phyloP scores from a whole-genome alignment of 2,113 vertebrate species.

The Spea multiplicata region DNA sequence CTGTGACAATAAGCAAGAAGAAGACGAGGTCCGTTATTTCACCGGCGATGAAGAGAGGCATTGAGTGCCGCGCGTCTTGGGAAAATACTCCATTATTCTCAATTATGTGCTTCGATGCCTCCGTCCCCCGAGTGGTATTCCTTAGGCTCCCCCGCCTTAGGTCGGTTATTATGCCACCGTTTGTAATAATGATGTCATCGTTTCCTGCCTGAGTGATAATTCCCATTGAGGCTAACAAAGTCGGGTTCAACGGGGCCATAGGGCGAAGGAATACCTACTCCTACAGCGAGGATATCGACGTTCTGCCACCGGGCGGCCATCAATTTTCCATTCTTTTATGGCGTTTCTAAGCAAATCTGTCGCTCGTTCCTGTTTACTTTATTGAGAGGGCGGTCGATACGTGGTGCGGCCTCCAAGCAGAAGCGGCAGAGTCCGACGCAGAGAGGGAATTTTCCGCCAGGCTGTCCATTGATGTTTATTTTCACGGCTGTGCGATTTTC shows the following conservation, averaged over 20 bases:
- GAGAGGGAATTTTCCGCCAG: too few species aligned
- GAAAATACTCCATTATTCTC: conserved; percentile 8
- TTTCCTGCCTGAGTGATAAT: background rate
- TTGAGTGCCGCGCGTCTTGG: background rate
- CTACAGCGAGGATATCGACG: too few species aligned
- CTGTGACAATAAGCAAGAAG: background rate
- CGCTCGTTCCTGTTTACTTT: too few species aligned
- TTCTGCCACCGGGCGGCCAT: too few species aligned
- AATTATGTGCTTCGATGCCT: conserved; percentile 14
- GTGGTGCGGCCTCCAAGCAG: too few species aligned
- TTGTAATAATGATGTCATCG: conserved; percentile 11
- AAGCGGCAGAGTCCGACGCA: too few species aligned
- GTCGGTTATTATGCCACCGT: conserved; percentile 3
- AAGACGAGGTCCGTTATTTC: background rate
- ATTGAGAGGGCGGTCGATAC: too few species aligned
- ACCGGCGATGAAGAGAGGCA: background rate
- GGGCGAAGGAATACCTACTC: too few species aligned
- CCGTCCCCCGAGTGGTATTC: conserved; percentile 4
- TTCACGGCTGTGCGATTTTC: too few species aligned
- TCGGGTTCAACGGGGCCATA: background rate
- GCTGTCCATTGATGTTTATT: too few species aligned
- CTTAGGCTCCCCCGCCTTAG: background rate
- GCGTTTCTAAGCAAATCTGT: too few species aligned
- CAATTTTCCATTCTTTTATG: too few species aligned
- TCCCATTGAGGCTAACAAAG: background rate